Evolutionary conservation across 1,140 invertebrate genomes (phyloP), one percentile per base, ranked within the genome.

Genomic region (Neuroterus valhalla): DNA sequence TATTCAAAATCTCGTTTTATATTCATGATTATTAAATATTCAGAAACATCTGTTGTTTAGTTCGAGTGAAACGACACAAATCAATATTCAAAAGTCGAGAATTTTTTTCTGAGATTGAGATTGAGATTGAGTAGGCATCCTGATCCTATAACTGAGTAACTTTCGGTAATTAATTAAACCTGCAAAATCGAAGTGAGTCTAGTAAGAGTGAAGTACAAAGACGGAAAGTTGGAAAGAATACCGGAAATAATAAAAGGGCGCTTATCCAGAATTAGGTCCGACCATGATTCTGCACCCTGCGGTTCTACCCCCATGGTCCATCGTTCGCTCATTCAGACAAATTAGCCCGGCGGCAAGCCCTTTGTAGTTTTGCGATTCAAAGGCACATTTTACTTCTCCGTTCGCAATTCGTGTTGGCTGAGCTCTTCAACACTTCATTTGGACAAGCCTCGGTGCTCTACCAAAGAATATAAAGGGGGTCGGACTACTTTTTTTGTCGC

Each of bases 321-420:
- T 86, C 85, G 86, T 81, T 86, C 82, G 86, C 79, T 89, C 88
- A 87, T 90, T 90, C 88, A 88, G 87, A 89, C 88, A 90, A 89
- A 90, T 90, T 90, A 90, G 88, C 85, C 88, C 83, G 81, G 82
- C 86, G 86, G 87, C 86, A 81, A 80, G 81, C 77, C 84, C 86
- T 89, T 89, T 89, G 87, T 89, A 88, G 84, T 87, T 85, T 82
- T 70, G 73, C 79, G 80, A 88, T 86, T 88, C 86, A 88, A 89
- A 89, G 87, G 83, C 86, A 81, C 83, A 83, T 88, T 86, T 87
- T 87, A 88, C 87, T 86, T 85, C 86, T 79, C 74, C 75, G 76
- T 76, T 77, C 79, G 81, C 75, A 82, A 88, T 88, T 85, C 84
- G 80, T 87, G 87, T 88, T 89, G 84, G 86, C 88, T 88, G 82